phyloP scores from a whole-genome alignment of 2,113 vertebrate genomes.

The Tychaedon coryphoeus region DNA sequence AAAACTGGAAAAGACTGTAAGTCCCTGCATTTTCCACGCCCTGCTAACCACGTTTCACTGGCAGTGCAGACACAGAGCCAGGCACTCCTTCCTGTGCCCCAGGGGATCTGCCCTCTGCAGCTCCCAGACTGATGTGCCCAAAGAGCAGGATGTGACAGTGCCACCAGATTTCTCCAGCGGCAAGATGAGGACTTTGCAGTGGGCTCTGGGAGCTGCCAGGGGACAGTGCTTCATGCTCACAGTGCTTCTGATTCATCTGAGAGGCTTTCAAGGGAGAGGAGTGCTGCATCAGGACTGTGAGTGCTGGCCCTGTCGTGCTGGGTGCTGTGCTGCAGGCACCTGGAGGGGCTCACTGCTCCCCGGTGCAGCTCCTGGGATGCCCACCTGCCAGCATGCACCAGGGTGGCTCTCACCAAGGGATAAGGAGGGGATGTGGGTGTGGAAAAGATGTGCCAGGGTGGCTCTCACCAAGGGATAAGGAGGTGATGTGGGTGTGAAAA shows the following conservation, averaged over 20 bases:
- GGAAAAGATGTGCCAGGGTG: neutral
- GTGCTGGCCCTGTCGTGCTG: fast-evolving
- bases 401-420: neutral
- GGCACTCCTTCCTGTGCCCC: neutral
- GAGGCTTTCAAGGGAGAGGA: neutral
- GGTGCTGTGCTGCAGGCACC: neutral
- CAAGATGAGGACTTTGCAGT: neutral
- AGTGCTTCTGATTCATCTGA: neutral
- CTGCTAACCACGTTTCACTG: neutral
- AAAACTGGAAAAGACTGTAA: neutral
- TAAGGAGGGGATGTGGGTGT: fast-evolving
- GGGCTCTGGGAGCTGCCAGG: neutral
- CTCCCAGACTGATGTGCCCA: neutral
- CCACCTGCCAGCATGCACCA: neutral
- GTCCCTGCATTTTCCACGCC: neutral
- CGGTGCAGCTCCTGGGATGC: fast-evolving
- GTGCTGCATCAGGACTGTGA: fast-evolving
- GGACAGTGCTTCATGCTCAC: neutral
- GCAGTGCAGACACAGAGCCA: neutral
- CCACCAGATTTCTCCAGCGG: fast-evolving
- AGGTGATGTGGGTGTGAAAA: fast-evolving
- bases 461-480: neutral
- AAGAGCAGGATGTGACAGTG: neutral
- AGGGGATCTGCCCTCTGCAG: neutral
- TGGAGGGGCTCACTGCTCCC: neutral